Evolutionary conservation across 1,140 invertebrate species (phyloP), one percentile per base, ranked within the genome.

Genomic region (Sesamia nonagrioides): DNA sequence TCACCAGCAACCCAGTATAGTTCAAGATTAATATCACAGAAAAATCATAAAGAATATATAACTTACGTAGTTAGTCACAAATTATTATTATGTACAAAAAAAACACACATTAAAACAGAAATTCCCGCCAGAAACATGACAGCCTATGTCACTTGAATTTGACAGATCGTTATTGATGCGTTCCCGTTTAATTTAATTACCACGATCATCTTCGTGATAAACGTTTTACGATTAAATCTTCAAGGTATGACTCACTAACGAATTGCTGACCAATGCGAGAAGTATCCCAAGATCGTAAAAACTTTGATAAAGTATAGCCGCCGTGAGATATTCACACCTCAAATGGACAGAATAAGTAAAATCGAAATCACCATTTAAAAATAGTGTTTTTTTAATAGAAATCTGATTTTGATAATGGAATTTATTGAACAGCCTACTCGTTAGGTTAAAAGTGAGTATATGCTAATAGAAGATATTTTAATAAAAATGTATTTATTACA

Each of bases 121-220:
- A 42, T 75, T 75, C 73, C 73, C 58, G 58, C 73, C 45, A 50
- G 9, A 63, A 63, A 75, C 33, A 69, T 50, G 56, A 75, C 72
- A 75, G 56, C 21, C 60, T 45, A 73, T 48, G 40, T 75, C 54
- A 75, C 33, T 61, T 8, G 13, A 61, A 75, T 18, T 63, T 63
- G 73, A 75, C 58, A 75, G 42, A 45, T 63, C 58, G 56, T 75
- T 63, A 75, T 61, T 17, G 40, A 61, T 48, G 42, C 56, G 68
- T 71, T 75, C 42, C 5, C 6, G 4, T 61, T 17, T 74, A 50
- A 75, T 50, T 75, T 69, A 69, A 45, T 61, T 61, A 61, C 42
- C 27, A 21, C 11, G 42, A 69, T 54, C 68, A 42, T 33, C 21
- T 33, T 15, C 6, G n/a, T 45, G 58, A 74, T 74, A 60, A 61